Base-by-base conservation (phyloP, 2,113 vertebrate genomes). In the Cepphus grylle region DNA sequence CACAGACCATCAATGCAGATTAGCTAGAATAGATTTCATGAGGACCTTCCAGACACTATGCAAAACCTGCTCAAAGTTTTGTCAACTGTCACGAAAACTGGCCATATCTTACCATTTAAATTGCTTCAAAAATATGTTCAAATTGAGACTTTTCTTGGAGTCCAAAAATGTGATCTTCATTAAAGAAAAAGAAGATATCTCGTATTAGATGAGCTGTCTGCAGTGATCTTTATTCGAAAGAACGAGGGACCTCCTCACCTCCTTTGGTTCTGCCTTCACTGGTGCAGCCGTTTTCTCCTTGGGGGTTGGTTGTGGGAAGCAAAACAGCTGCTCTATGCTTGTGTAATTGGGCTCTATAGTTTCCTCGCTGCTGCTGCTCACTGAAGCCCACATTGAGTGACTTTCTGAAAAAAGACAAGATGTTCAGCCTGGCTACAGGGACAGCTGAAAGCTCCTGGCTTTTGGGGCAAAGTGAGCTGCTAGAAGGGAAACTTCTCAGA, bases 101-200 rank as follows among this genome's bases (percentile, higher is more conserved):
- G 52, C 63, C 53, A 34, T 69, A 69, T 79, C 98, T 98, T 97
- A 99, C 99, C 99, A 99, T 96, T 98, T 99, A 96, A 99, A 99
- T 81, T 99, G 99, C 98, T 99, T 99, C 86, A 99, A 98, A 97
- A 99, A 99, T 97, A 99, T 99, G 97, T 99, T 99, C 97, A 99
- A 94, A 97, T 99, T 99, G 96, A 99, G 96, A 97, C 98, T 99
- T 97, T 99, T 99, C 98, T 99, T 99, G 95, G 99, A 90, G 82
- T 99, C 99, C 80, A 99, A 98, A 94, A 99, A 99, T 22, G 99
- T 98, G 97, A 99, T 99, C 99, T 99, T 97, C 97, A 93, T 97
- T 80, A 91, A 93, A 88, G 80, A 95, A 96, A 98, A 91, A 96
- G 82, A 94, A 94, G 89, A 96, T 94, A 96, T 58, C 90, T 91